These are phyloP conservation scores for Diabrotica virgifera DNA, from an alignment of 1,140 invertebrate species.

Conservation along the genomic window DNA sequence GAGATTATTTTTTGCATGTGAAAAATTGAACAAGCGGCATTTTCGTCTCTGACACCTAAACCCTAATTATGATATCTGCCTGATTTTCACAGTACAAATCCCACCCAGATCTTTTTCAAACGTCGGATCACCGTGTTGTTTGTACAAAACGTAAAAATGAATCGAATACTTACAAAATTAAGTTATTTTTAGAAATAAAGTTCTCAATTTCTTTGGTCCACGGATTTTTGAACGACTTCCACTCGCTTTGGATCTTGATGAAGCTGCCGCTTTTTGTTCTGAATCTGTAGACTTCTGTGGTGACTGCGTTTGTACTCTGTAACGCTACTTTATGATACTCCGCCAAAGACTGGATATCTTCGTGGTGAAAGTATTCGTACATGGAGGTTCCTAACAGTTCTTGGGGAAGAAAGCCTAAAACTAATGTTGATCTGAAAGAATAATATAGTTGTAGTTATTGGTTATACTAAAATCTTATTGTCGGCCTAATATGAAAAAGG, in stretches of 20 bases:
- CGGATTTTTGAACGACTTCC: slow-evolving; percentile 85
- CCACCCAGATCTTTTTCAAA: too few relatives aligned
- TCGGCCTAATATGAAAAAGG: too few relatives aligned
- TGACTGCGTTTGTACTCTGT: slow-evolving; percentile 61
- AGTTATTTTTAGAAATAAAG: slow-evolving; percentile 79
- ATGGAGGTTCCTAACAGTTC: slow-evolving; percentile 89
- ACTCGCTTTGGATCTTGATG: slow-evolving; percentile 74
- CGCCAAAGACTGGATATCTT: slow-evolving; percentile 77
- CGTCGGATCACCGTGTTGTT: too few relatives aligned
- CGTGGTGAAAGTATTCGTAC: slow-evolving; percentile 88
- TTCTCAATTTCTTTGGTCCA: slow-evolving; percentile 92
- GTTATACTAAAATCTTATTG: too few relatives aligned
- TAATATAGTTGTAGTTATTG: slow-evolving; percentile 8
- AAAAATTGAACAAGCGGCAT: too few relatives aligned
- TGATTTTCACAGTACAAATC: too few relatives aligned
- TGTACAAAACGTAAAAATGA: too few relatives aligned
- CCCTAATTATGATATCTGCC: too few relatives aligned
- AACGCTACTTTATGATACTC: slow-evolving; percentile 82
- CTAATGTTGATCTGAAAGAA: slow-evolving; percentile 73
- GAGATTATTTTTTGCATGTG: too few relatives aligned
- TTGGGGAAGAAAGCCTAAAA: slow-evolving; percentile 88
- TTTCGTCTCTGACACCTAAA: too few relatives aligned
- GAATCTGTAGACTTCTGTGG: slow-evolving; percentile 75
- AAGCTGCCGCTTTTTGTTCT: slow-evolving; percentile 73
- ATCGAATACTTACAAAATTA: slow-evolving; percentile 58